Evolutionary conservation across 2,113 vertebrate species (phyloP), one percentile per base, ranked within the genome.

Genomic region (Synodontis membranacea): DNA sequence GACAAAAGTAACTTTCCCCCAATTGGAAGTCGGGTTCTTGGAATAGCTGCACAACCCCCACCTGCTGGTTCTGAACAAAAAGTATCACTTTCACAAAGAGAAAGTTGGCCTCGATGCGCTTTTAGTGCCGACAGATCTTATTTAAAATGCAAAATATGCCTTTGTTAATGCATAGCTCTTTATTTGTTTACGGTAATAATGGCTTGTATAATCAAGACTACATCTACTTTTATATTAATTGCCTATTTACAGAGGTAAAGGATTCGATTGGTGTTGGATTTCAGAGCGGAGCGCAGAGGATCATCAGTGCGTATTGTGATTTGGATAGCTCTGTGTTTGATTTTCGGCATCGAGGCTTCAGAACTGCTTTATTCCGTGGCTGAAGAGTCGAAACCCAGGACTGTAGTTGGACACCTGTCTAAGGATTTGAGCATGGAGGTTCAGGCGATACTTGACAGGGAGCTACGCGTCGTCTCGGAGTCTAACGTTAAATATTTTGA

Each of bases 291-390:
- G 46, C 44, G 21, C 72, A 42, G 23, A 25, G 54, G 12, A 46
- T 56, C 9, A 58, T 64, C 79, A 3, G 68, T 64, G 7, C 34
- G 4, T 62, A 28, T 58, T 72, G 31, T 58, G 70, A 15, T 88
- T 78, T 89, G 89, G 84, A 68, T 86, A 50, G 46, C 72, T 84
- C 15, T 86, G 5, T 50, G 80, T 31, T 37, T 78, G 14, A 50
- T 62, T 21, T 78, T 64, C 72, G 37, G 64, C 48, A 44, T 46
- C 37, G 19, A 72, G 44, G 88, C 83, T 7, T 86, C 74, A 9
- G 90, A 91, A 80, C 79, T 93, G 87, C 54, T 58, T 21, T 93
- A 91, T 86, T 92, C 91, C 0, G 42, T 93, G n/a, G 74, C 86
- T 1, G 90, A 93, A 84, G 92, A 94, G 72, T 84, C 89, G 46